phyloP scores from a whole-genome alignment of 2,888 invertebrate species.

The Acleris emargana region DNA sequence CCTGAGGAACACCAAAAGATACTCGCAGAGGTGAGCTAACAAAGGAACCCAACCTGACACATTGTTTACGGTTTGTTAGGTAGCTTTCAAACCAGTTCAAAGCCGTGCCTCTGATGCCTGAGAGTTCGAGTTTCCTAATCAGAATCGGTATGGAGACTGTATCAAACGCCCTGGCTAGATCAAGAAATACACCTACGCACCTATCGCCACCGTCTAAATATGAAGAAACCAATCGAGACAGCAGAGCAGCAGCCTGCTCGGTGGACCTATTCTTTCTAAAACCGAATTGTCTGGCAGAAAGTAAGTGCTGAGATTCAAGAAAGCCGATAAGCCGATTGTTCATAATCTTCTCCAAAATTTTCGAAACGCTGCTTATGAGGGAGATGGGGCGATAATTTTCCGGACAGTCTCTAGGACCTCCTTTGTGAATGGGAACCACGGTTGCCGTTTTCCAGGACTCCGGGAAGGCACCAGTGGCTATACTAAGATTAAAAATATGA shows the following conservation, averaged over 20 bases:
- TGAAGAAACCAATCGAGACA: not conserved
- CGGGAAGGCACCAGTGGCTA: constrained; percentile 36
- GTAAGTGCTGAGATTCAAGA: constrained; percentile 16
- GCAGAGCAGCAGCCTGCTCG: constrained; percentile 17
- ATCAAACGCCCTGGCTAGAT: not conserved
- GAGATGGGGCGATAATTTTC: constrained; percentile 38
- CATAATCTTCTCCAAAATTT: constrained; percentile 10
- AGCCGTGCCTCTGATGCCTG: constrained; percentile 20
- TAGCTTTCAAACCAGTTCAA: constrained; percentile 27
- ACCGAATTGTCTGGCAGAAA: constrained; percentile 31
- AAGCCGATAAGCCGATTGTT: constrained; percentile 17
- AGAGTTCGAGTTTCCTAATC: constrained; percentile 18
- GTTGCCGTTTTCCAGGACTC: constrained; percentile 35
- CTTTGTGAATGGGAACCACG: constrained; percentile 34
- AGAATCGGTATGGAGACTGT: too few species aligned
- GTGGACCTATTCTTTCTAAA: constrained; percentile 28
- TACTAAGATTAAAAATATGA: constrained; percentile 35
- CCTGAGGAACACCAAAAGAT: constrained; percentile 37
- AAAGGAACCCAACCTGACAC: not conserved
- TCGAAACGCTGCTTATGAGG: constrained; percentile 10
- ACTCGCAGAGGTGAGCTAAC: not conserved
- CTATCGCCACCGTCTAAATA: not conserved
- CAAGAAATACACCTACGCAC: not conserved
- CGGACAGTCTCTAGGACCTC: constrained; percentile 19
- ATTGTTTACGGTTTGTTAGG: constrained; percentile 3